Conservation (phyloP, 2,888 invertebrate genomes). For the Hypselothyrea guttata region DNA sequence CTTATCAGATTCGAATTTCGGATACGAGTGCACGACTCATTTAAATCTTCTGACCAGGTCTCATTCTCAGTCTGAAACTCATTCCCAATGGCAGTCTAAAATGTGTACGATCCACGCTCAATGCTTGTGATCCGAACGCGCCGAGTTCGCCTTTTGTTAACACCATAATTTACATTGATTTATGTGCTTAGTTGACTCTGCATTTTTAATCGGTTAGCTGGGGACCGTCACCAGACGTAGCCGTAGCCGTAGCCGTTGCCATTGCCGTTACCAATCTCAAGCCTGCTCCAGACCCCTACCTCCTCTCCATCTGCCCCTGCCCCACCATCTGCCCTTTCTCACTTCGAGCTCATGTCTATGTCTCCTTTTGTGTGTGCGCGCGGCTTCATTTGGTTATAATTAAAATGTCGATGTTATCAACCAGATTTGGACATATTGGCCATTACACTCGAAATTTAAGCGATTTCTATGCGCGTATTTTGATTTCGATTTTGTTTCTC, state of each 20-base stretch:
- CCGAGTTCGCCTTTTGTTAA: constrained; percentile 79
- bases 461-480: constrained; percentile 76
- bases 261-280: constrained; percentile 15
- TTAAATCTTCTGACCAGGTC: constrained; percentile 56
- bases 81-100: background rate
- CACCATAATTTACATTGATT: constrained; percentile 81
- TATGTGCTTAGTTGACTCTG: constrained; percentile 78
- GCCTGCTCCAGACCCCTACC: constrained; percentile 4
- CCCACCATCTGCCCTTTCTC: background rate
- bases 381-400: constrained; percentile 78
- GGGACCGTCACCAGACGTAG: constrained; percentile 18
- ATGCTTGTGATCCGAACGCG: constrained; percentile 42
- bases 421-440: constrained; percentile 78
- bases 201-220: constrained; percentile 76
- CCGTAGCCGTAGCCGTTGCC: no score
- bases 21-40: constrained; percentile 50
- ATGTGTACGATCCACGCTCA: constrained; percentile 21
- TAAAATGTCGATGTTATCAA: constrained; percentile 80
- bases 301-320: constrained; percentile 3
- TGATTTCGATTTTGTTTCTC: constrained; percentile 45
- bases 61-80: constrained; percentile 7
- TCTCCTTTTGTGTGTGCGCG: constrained; percentile 34
- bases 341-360: constrained; percentile 6
- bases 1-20: constrained; percentile 61
- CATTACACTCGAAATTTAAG: constrained; percentile 77